These are phyloP conservation scores for Magallana gigas DNA, from an alignment of 1,140 invertebrate species.

Conservation along the genomic window DNA sequence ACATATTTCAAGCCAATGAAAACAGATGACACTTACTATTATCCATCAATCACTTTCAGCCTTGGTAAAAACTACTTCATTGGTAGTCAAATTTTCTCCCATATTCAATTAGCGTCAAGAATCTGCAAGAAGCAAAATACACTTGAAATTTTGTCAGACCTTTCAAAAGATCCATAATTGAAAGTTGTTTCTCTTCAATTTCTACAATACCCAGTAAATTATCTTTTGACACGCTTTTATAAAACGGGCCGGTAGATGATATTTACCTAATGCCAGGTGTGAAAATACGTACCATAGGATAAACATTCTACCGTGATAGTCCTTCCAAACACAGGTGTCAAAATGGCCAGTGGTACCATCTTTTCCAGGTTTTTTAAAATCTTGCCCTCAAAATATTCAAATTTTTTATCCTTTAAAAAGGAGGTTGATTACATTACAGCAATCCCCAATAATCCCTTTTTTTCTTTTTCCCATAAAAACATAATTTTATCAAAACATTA, in stretches of 20 bases:
- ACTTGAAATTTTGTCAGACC: neutral
- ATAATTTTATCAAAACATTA: conserved; percentile 24
- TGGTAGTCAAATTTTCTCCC: conserved; percentile 14
- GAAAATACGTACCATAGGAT: neutral
- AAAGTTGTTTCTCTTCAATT: neutral
- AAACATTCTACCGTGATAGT: neutral
- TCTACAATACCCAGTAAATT: neutral
- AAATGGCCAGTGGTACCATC: conserved; percentile 5
- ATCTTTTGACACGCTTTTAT: neutral
- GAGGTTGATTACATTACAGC: neutral
- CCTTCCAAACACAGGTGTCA: conserved; percentile 1
- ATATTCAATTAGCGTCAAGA: conserved; percentile 21
- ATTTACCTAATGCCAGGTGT: conserved; percentile 15
- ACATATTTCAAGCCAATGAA: conserved; percentile 14
- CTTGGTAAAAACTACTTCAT: conserved; percentile 8
- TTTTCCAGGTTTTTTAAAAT: neutral
- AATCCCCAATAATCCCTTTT: conserved; percentile 13
- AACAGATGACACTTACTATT: conserved; percentile 1
- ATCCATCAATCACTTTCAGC: conserved; percentile 20
- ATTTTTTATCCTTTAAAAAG: neutral
- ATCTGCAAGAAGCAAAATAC: neutral
- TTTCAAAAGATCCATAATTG: conserved; percentile 6
- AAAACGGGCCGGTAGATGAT: neutral
- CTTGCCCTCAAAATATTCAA: conserved; percentile 4
- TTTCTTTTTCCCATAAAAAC: conserved; percentile 8